phyloP scores from a whole-genome alignment of 2,113 vertebrate species.

The Hippocampus zosterae region DNA sequence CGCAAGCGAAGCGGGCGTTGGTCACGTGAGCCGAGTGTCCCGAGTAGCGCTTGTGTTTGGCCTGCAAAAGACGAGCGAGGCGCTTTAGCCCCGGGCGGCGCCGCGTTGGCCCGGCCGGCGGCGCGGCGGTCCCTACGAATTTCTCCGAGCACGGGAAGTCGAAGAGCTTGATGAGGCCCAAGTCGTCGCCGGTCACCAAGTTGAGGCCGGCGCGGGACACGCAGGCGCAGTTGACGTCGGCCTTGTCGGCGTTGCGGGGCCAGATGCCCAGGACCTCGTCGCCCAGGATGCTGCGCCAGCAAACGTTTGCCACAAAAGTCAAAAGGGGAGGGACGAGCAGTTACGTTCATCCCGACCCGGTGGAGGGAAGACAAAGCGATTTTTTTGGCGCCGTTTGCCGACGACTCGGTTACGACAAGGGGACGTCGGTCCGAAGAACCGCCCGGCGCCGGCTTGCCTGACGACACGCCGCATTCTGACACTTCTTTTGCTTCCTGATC shows the following conservation, averaged over 20 bases:
- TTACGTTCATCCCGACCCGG: no score
- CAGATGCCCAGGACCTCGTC: constrained; percentile 93
- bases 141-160: constrained; percentile 94
- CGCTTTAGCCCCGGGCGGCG: background rate
- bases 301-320: background rate
- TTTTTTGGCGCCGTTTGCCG: no score
- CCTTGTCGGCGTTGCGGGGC: constrained; percentile 91
- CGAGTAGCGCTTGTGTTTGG: constrained; percentile 95
- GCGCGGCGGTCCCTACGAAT: constrained; percentile 71
- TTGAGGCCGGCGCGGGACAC: constrained; percentile 89
- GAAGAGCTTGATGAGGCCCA: constrained; percentile 93
- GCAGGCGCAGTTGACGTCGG: constrained; percentile 89
- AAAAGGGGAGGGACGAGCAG: no score
- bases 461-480: no score
- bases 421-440: no score
- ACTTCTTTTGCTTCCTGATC: no score
- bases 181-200: constrained; percentile 90
- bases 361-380: no score
- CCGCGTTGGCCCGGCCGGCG: no score
- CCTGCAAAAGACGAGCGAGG: constrained; percentile 59
- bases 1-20: constrained; percentile 90
- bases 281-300: constrained; percentile 79
- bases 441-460: no score
- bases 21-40: constrained; percentile 94
- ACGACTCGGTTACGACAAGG: no score